Base-by-base conservation (phyloP, 1,140 invertebrate genomes). In the Sycobia sp. region DNA sequence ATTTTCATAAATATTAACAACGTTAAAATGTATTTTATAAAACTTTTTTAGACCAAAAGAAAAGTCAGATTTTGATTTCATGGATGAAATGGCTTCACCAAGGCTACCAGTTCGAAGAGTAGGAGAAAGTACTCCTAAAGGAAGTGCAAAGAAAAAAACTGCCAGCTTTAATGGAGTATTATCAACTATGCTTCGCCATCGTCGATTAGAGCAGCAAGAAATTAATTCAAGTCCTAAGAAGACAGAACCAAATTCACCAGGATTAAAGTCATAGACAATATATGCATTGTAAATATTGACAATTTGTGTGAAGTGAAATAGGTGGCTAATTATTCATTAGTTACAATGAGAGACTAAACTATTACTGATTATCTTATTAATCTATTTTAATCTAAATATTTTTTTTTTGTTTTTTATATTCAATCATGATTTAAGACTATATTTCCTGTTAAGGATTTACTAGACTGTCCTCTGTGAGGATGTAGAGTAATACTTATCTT, bases 101-200 rank as follows among this genome's bases (percentile, higher is more conserved):
- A 82, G 86, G 63, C 71, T 89, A 41, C 85, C 87, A 57, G 87
- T 89, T 8, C 74, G 84, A 14, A 83, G 87, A 67, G 84, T 86
- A 62, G 86, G 86, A 0, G 78, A 82, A 64, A 86, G 85, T 55
- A 87, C 86, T 5, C 82, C 88, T 14, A 85, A 89, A 68, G 88
- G 88, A 5, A 89, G 88, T 67, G 88, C 89, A 0, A 91, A 90
- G 70, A 90, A 90, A 76, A 90, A 90, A 76, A 90, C 88, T 1
- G 89, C 89, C 0, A 90, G 88, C 38, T 86, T 90, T 67, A 89
- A 90, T 76, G 88, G 88, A 3, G 88, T 90, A 36, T 76, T 91
- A 14, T 89, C 86, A 0, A 90, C 89, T 53, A 90, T 91, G 86
- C 83, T 89, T 57, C 80, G 88, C 39, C 89, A 91, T 70, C 83